Base-by-base conservation (phyloP, 2,113 vertebrate species). In the Rhineura floridana region DNA sequence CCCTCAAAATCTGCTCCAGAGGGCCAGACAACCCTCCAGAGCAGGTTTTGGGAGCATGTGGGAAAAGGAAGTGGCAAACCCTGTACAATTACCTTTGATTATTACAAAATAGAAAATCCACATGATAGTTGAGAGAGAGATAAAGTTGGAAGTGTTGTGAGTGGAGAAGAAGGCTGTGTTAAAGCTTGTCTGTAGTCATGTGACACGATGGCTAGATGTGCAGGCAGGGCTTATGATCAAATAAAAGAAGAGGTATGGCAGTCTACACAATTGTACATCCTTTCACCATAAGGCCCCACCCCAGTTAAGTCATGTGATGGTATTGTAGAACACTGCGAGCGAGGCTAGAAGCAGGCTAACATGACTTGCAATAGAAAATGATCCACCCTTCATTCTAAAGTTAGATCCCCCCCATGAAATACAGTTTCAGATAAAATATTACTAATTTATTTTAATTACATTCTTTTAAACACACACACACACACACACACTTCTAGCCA, bases 71-170 rank as follows among this genome's bases (percentile, higher is more conserved):
- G 19, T n/a, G n/a, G n/a, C n/a, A n/a, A 72, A 72, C 70, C 36
- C 4, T 92, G 44, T 91, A 6, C 44, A 0, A 93, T 90, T 73
- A 50, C 15, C 92, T 89, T 83, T 84, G 88, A 33, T 86, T 93
- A 73, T 23, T 2, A 12, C 15, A 21, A 55, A 12, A 33, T n/a
- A 48, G 25, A 30, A 30, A 50, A 52, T 36, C 17, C 36, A n/a
- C 30, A 55, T 36, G 4, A 28, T 9, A 77, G 33, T 48, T 77
- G 75, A 28, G 23, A 28, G 11, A 76, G 44, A 30, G 21, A 12
- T 76, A 46, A 46, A 79, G 6, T 12, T n/a, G 17, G 48, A 30
- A 28, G 48, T 78, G 33, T 25, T 10, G 28, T 30, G 42, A 46
- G 42, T 46, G 75, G 13, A 9, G 36, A 33, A 42, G 42, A 48